phyloP scores from a whole-genome alignment of 1,140 invertebrate species.

The Adelges cooleyi region DNA sequence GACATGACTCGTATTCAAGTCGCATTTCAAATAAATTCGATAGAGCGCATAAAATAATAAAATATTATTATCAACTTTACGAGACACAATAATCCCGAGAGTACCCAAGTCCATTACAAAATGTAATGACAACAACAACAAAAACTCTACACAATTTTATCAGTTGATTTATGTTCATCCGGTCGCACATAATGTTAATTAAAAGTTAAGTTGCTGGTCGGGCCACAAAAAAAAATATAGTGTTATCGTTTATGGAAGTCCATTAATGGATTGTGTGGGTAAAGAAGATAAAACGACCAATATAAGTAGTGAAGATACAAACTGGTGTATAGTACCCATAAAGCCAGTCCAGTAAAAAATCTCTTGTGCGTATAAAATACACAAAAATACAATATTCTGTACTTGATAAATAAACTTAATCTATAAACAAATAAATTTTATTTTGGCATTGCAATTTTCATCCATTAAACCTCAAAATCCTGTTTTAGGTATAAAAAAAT shows the following conservation, averaged over 20 bases:
- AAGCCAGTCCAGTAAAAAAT: too few relatives aligned
- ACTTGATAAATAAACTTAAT: neutral
- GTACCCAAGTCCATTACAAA: too few relatives aligned
- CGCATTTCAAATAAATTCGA: too few relatives aligned
- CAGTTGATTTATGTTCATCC: conserved; percentile 15
- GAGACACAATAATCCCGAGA: too few relatives aligned
- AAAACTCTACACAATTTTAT: too few relatives aligned
- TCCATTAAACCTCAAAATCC: neutral
- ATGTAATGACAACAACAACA: too few relatives aligned
- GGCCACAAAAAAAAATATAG: neutral
- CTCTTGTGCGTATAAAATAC: neutral
- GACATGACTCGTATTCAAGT: too few relatives aligned
- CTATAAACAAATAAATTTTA: neutral
- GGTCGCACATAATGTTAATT: conserved; percentile 18
- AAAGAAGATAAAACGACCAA: neutral
- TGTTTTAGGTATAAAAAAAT: neutral
- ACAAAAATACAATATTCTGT: too few relatives aligned
- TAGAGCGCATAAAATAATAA: too few relatives aligned
- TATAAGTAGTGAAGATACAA: too few relatives aligned
- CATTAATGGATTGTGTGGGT: conserved; percentile 14
- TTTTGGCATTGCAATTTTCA: conserved; percentile 10
- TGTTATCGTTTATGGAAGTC: neutral
- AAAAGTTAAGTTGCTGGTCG: neutral
- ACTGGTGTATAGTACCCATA: too few relatives aligned
- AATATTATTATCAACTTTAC: too few relatives aligned